Evolutionary conservation across 2,888 invertebrate genomes (phyloP).

Genomic region (Cantharis flavilabris): DNA sequence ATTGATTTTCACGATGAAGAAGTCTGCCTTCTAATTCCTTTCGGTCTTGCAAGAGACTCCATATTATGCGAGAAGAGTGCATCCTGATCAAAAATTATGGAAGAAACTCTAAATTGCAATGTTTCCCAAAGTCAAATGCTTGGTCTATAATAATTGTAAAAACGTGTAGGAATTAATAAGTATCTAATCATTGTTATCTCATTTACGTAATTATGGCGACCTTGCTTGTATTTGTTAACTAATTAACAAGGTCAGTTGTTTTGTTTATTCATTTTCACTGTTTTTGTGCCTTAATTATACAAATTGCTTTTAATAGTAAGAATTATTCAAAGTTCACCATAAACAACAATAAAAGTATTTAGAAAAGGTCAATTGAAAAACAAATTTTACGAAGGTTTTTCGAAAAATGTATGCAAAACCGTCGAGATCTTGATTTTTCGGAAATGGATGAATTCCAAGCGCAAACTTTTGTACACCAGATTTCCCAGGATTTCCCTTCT

Average conservation of each 20-base stretch:
- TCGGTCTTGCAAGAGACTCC: too few relatives aligned
- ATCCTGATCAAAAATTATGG: background rate
- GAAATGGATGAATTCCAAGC: too few relatives aligned
- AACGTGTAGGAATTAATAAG: background rate
- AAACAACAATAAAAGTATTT: background rate
- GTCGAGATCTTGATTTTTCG: background rate
- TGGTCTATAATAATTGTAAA: background rate
- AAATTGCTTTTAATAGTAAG: background rate
- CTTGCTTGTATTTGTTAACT: background rate
- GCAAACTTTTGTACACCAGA: too few relatives aligned
- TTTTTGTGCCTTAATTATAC: background rate
- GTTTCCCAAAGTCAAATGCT: background rate
- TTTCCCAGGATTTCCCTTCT: too few relatives aligned
- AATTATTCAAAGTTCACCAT: background rate
- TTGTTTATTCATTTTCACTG: background rate
- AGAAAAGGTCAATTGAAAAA: background rate
- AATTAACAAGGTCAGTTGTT: conserved; percentile 3
- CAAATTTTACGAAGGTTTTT: background rate
- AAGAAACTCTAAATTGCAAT: background rate
- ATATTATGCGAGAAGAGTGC: too few relatives aligned
- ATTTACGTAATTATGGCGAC: background rate
- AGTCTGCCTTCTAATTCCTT: background rate
- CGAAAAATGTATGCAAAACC: background rate
- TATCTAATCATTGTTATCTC: background rate
- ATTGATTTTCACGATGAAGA: background rate